phyloP scores from a whole-genome alignment of 2,888 invertebrate species.

The Limnephilus rhombicus region DNA sequence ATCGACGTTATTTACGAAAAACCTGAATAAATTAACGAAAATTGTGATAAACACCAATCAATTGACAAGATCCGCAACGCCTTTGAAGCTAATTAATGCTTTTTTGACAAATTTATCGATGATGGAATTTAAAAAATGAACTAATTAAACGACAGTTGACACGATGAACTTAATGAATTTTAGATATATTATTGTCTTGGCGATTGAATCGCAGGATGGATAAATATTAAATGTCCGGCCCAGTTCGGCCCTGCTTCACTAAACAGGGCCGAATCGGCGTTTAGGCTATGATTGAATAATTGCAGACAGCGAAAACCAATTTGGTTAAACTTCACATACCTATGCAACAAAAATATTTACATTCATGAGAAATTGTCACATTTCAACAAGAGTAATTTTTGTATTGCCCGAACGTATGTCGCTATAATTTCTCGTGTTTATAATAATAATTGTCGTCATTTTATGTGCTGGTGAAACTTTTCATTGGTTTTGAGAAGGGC shows the following conservation, averaged over 20 bases:
- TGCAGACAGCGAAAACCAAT: not conserved
- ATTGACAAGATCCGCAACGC: not conserved
- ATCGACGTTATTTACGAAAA: not conserved
- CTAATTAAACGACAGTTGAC: not conserved
- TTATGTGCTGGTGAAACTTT: not conserved
- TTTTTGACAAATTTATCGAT: not conserved
- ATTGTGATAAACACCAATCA: not conserved
- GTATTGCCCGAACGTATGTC: not conserved
- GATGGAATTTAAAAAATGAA: not conserved
- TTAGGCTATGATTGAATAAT: conserved; percentile 19
- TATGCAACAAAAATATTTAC: not conserved
- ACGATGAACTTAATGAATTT: not conserved
- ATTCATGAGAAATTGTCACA: not conserved
- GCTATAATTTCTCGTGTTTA: not conserved
- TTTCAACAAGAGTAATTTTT: not conserved
- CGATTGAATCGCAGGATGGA: not conserved
- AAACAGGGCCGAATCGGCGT: conserved; percentile 17
- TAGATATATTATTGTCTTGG: conserved; percentile 5
- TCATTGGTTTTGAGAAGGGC: conserved; percentile 1
- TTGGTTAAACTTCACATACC: not conserved
- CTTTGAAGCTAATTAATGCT: not conserved
- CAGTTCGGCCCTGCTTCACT: not conserved
- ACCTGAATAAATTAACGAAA: not conserved
- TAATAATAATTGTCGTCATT: not conserved
- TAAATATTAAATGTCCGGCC: conserved; percentile 32